Evolutionary conservation across 1,140 invertebrate species (phyloP), one percentile per base, ranked within the genome.

Genomic region (Chelonus insularis): DNA sequence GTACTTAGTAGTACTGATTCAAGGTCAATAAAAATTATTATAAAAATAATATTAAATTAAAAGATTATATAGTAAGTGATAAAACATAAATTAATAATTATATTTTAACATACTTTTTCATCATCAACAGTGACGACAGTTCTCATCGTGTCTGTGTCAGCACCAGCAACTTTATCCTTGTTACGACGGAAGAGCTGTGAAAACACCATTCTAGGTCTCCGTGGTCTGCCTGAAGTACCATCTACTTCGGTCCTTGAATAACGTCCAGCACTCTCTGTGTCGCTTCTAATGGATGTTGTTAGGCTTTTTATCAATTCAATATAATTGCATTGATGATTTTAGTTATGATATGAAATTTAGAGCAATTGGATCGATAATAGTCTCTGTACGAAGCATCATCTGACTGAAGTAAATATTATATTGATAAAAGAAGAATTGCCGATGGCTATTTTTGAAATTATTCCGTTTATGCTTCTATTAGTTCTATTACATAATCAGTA

Each of bases 221-320:
- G 66, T 60, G 65, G 64, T 18, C 62, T 59, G 12, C 57, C 63
- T n/a, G 68, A 68, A 41, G 71, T 66, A 62, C 70, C 67, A 23
- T 82, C 80, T 2, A 79, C 74, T 63, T 82, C 78, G 20, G 67
- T 79, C 54, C 76, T 78, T 9, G 80, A 82, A 64, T 79, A 82
- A 41, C 72, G 74, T 14, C 79, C 80, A n/a, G 80, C 78, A 51
- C 80, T 82, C 57, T 82, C 80, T 4, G 81, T 82, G 58, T 82
- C 80, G 56, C 79, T 82, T 74, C 81, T 79, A 61, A 32, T 65
- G 48, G 20, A 60, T 43, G 20, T 51, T 14, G 11, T 51, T 12
- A 23, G 11, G 20, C 32, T 41, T 45, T 57, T 39, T 34, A 20
- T 18, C n/a, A 8, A 36, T 14, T 18, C n/a, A n/a, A n/a, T n/a